Evolutionary conservation across 2,888 invertebrate genomes (phyloP), one percentile per base, ranked within the genome.

Genomic region (Agriopis aurantiaria): DNA sequence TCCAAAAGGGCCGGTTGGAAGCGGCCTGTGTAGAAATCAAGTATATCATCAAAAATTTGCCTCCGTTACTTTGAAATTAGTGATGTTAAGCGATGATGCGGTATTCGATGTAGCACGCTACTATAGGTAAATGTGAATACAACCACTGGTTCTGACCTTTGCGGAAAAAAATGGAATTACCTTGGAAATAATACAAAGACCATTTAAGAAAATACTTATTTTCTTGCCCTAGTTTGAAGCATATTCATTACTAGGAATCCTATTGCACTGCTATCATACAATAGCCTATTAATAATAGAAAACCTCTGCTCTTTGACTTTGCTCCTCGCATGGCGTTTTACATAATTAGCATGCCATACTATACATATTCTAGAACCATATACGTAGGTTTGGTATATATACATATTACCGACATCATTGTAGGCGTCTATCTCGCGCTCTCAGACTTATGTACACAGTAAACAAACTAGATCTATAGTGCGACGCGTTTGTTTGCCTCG

Each of bases 401-500:
- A 57, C 17, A 8, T 55, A 56, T 49, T 49, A 57, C 41, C 52
- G 48, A 66, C 40, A 48, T 63, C 12, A 17, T 63, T 64, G 40
- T 69, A 65, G 45, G 45, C 45, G 14, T 57, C 49, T 56, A 55
- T 60, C 49, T 57, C 51, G 46, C 46, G 33, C 41, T 69, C 64
- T 64, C 60, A 60, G 51, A 43, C 58, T 65, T 67, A 52, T 69
- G 70, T 69, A 70, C 63, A 72, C 76, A 79, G 82, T 85, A 85
- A 86, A 87, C 83, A 83, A 84, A 72, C 60, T 61, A 70, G 41
- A 66, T 65, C 43, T 67, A 67, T 76, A 82, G 80, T 73, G 75
- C 75, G 75, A 75, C 79, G 79, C 80, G 77, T 83, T 81, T 80
- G 80, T 79, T 85, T 80, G 84, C 83, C 80, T 85, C 85, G 84